Evolutionary conservation across 2,113 vertebrate species (phyloP).

Genomic region (Oxyura jamaicensis): DNA sequence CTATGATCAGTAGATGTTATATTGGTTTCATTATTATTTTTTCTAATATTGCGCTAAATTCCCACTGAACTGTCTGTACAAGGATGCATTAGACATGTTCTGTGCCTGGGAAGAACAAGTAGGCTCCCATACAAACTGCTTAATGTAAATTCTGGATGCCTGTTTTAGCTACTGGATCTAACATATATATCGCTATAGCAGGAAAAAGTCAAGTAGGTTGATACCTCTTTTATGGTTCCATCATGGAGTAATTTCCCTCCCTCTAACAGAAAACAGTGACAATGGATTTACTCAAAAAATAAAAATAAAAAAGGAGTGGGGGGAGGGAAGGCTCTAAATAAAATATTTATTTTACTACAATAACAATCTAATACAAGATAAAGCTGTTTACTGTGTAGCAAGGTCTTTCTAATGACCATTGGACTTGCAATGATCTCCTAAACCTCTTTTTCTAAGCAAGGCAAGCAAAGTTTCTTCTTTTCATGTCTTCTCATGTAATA

Average conservation of each 20-base stretch:
- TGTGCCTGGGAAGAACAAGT: background rate
- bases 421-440: background rate
- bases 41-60: background rate
- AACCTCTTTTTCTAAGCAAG: background rate
- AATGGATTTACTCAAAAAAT: background rate
- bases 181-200: background rate
- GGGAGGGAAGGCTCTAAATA: background rate
- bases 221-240: background rate
- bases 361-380: background rate
- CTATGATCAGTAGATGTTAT: background rate
- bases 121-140: background rate
- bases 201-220: background rate
- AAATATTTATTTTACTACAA: background rate
- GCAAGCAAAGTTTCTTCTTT: background rate
- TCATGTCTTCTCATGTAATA: background rate
- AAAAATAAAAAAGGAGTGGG: too few species aligned
- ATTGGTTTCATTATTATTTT: background rate
- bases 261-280: background rate
- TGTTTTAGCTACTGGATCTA: background rate
- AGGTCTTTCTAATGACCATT: background rate
- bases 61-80: background rate
- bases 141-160: background rate
- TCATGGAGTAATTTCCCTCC: background rate
- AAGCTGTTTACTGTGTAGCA: background rate
- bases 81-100: background rate